phyloP scores from a whole-genome alignment of 2,797 vertebrate genomes.

The Peromyscus melanophrys region DNA sequence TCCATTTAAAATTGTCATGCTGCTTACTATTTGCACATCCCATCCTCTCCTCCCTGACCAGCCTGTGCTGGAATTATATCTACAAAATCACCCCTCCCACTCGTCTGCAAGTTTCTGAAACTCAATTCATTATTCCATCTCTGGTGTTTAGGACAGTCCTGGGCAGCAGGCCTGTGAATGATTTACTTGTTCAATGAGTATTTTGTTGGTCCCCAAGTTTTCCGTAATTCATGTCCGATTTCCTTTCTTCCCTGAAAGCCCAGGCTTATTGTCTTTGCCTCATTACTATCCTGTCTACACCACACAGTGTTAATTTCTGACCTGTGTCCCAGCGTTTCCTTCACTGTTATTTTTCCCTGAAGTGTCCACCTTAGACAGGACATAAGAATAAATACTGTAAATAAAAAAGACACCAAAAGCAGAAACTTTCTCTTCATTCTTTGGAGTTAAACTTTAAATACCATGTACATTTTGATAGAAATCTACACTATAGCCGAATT shows the following conservation, averaged over 20 bases:
- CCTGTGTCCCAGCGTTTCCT: background rate
- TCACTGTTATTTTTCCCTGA: background rate
- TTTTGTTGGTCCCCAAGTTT: background rate
- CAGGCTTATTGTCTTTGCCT: slow-evolving; percentile 7
- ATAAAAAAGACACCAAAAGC: background rate
- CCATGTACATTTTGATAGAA: slow-evolving; percentile 5
- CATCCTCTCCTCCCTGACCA: background rate
- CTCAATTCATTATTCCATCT: background rate
- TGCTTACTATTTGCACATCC: background rate
- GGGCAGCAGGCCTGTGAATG: background rate
- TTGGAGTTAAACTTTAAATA: slow-evolving; percentile 42
- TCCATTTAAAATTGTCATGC: background rate
- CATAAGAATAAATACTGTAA: background rate
- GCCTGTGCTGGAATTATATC: background rate
- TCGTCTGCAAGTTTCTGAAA: background rate
- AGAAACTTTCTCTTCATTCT: background rate
- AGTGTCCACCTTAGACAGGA: background rate
- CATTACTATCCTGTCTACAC: background rate
- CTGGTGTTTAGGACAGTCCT: background rate
- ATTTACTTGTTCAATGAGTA: background rate
- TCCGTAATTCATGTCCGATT: slow-evolving; percentile 27
- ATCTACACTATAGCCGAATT: slow-evolving; percentile 13
- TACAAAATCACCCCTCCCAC: background rate
- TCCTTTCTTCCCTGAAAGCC: background rate
- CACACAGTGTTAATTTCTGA: slow-evolving; percentile 40